Conservation (phyloP, 2,797 vertebrate species). For the Cossypha caffra region DNA sequence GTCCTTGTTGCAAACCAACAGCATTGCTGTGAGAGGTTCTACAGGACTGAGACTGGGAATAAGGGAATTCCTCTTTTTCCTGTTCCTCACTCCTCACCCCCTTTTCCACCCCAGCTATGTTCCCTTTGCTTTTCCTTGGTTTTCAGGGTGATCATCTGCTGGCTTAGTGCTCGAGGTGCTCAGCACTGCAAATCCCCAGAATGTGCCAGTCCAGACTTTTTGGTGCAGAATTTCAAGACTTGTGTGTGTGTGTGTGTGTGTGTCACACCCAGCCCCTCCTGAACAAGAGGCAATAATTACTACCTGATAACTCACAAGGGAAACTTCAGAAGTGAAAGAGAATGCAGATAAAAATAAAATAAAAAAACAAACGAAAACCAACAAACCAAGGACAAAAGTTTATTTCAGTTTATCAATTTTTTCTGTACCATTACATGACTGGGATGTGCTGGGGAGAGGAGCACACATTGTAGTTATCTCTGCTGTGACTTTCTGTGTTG, state of each 20-base stretch:
- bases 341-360: neutral
- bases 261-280: neutral
- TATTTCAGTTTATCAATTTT: neutral
- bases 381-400: no score
- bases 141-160: neutral
- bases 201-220: accelerated
- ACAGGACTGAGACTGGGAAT: neutral
- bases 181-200: neutral
- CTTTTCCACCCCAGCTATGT: neutral
- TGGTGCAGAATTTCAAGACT: neutral
- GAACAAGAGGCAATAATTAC: neutral
- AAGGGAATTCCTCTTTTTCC: neutral
- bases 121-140: neutral
- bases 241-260: accelerated
- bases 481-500: neutral
- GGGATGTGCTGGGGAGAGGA: neutral
- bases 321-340: neutral
- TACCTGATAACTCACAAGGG: neutral
- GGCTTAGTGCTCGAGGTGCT: accelerated
- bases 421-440: neutral
- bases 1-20: neutral
- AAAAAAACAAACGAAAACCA: neutral
- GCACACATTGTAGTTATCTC: neutral
- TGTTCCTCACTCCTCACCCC: neutral
- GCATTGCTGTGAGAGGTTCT: accelerated